Percentiles rank a stretch among this genome's conserved stretches.
These are phyloP conservation scores for Ceramica pisi DNA, from an alignment of 2,888 invertebrate species.

Conservation along the genomic window DNA sequence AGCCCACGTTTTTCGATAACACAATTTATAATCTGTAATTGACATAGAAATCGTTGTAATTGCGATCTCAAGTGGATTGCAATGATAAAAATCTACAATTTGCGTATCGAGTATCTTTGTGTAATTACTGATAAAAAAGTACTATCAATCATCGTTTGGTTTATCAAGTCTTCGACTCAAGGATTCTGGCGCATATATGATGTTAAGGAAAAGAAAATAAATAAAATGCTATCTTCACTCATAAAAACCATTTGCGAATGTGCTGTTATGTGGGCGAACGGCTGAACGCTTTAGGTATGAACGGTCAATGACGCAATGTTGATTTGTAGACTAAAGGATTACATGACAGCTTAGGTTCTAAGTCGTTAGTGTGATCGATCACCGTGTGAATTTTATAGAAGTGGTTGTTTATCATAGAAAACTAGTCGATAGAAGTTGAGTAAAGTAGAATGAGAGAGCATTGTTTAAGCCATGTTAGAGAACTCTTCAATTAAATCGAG, in stretches of 20 bases:
- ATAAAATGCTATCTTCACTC: slow-evolving; percentile 7
- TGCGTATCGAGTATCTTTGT: slow-evolving; percentile 43
- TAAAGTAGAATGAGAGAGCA: neutral
- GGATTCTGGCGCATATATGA: slow-evolving; percentile 13
- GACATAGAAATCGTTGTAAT: slow-evolving; percentile 36
- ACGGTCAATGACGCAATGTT: slow-evolving; percentile 27
- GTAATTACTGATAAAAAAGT: slow-evolving; percentile 34
- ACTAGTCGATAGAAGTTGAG: neutral
- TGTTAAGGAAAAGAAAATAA: slow-evolving; percentile 35
- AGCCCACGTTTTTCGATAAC: slow-evolving; percentile 30
- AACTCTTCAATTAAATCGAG: neutral
- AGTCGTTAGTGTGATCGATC: slow-evolving; percentile 28
- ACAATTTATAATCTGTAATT: slow-evolving; percentile 34
- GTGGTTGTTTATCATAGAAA: neutral
- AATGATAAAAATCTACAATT: slow-evolving; percentile 49
- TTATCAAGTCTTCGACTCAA: slow-evolving; percentile 35
- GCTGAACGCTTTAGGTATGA: slow-evolving; percentile 17
- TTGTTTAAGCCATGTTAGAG: neutral
- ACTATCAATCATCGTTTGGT: slow-evolving; percentile 32
- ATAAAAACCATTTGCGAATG: neutral
- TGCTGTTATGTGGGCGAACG: slow-evolving; percentile 11
- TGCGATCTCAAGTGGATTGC: slow-evolving; percentile 44
- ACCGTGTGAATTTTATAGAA: slow-evolving; percentile 17
- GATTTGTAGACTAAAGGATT: slow-evolving; percentile 27
- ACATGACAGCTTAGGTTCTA: slow-evolving; percentile 13